Conservation (phyloP, 2,888 invertebrate species). For the Meteorus colon region DNA sequence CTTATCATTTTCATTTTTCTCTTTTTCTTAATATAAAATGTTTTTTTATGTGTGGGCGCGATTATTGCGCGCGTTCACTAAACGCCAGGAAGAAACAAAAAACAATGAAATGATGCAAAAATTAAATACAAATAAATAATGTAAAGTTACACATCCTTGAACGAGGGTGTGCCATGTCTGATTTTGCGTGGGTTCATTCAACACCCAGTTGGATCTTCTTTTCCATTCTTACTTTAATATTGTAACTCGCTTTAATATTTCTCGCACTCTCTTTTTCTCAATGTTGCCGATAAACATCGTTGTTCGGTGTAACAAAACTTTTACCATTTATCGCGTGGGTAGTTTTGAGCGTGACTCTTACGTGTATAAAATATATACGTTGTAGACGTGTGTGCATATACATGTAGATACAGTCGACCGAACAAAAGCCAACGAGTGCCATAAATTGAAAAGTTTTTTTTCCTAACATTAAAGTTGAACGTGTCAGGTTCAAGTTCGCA, state of each 20-base stretch:
- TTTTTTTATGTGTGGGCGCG: slow-evolving; percentile 31
- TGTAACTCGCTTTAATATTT: not conserved
- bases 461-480: not conserved
- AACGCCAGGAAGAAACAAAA: not conserved
- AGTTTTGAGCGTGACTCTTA: slow-evolving; percentile 19
- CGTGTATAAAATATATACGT: not conserved
- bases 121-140: slow-evolving; percentile 27
- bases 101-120: slow-evolving; percentile 45
- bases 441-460: slow-evolving; percentile 24
- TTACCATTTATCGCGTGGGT: slow-evolving; percentile 29
- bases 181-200: slow-evolving; percentile 64
- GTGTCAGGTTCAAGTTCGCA: slow-evolving; percentile 20
- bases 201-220: slow-evolving; percentile 47
- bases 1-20: not conserved
- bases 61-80: slow-evolving; percentile 19
- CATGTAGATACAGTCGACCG: not conserved
- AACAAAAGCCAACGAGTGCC: slow-evolving; percentile 30
- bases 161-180: slow-evolving; percentile 53
- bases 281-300: slow-evolving; percentile 21
- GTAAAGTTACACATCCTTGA: slow-evolving; percentile 39
- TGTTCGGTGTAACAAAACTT: slow-evolving; percentile 28
- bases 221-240: slow-evolving; percentile 28
- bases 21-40: slow-evolving; percentile 23
- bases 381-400: not conserved
- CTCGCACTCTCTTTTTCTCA: slow-evolving; percentile 11